Conservation (phyloP, 1,140 invertebrate genomes). For the Euwallacea similis region DNA sequence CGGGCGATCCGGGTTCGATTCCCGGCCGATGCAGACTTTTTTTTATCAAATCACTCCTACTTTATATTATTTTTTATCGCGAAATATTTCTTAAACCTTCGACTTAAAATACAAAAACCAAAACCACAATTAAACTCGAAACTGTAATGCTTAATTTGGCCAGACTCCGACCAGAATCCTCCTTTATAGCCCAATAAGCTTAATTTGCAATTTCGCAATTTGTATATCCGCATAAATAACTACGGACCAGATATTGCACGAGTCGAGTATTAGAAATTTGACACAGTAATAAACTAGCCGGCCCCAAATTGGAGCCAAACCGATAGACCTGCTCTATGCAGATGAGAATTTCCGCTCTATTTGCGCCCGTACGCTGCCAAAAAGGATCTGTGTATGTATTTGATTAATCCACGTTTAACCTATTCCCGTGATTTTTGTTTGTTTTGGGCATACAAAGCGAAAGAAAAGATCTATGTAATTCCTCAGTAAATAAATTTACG, state of each 20-base stretch:
- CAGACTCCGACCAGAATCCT: background rate
- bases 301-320: constrained; percentile 10
- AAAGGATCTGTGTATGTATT: background rate
- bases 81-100: background rate
- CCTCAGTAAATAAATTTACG: no score
- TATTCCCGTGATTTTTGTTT: no score
- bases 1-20: constrained; percentile 54
- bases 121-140: background rate
- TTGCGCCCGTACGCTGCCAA: constrained; percentile 5
- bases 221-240: constrained; percentile 37
- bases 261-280: constrained; percentile 27
- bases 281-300: constrained; percentile 25
- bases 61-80: no score
- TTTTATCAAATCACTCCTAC: no score
- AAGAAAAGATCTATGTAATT: no score
- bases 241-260: constrained; percentile 25
- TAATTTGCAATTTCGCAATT: constrained; percentile 37
- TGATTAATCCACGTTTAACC: background rate
- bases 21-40: constrained; percentile 47
- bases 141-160: background rate
- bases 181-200: constrained; percentile 34
- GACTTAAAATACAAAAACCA: background rate
- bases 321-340: constrained; percentile 3
- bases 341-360: constrained; percentile 9
- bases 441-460: no score